Evolutionary conservation across 2,113 vertebrate genomes (phyloP).

Genomic region (Ammodytes dubius): DNA sequence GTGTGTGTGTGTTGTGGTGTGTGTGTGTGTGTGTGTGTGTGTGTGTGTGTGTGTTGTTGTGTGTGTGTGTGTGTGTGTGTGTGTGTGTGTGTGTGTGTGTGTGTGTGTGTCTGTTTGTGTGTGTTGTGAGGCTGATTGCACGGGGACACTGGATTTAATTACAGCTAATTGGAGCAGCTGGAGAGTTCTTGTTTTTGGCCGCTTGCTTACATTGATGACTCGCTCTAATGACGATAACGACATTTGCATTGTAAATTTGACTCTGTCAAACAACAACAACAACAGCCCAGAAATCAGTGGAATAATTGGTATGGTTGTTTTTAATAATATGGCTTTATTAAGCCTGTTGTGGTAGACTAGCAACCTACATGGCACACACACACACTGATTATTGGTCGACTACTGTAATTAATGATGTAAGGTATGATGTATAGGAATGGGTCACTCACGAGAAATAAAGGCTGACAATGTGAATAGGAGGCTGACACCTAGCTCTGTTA

Average conservation of each 20-base stretch:
- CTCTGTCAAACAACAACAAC: conserved; percentile 60
- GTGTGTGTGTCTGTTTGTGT: background rate
- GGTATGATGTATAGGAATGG: too few species aligned
- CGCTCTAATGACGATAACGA: conserved; percentile 35
- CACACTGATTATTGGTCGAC: conserved; percentile 1
- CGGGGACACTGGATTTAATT: conserved; percentile 75
- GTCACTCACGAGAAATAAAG: too few species aligned
- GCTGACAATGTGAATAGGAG: too few species aligned
- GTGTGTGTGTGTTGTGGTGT: background rate
- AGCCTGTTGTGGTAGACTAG: conserved; percentile 15
- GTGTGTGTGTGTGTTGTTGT: background rate
- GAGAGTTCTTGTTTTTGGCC: conserved; percentile 41
- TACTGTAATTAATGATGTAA: background rate
- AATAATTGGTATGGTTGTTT: conserved; percentile 46
- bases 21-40: background rate
- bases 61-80: conserved; percentile 1
- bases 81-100: conserved; percentile 2
- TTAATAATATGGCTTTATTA: conserved; percentile 40
- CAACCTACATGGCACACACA: conserved; percentile 4
- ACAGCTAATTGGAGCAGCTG: conserved; percentile 74
- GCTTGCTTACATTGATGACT: conserved; percentile 61
- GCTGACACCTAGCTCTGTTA: too few species aligned
- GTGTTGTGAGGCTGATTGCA: conserved; percentile 73
- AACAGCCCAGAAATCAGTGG: conserved; percentile 36
- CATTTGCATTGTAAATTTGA: conserved; percentile 67